Conservation (phyloP, 2,888 invertebrate species). For the Panzeria rudis region DNA sequence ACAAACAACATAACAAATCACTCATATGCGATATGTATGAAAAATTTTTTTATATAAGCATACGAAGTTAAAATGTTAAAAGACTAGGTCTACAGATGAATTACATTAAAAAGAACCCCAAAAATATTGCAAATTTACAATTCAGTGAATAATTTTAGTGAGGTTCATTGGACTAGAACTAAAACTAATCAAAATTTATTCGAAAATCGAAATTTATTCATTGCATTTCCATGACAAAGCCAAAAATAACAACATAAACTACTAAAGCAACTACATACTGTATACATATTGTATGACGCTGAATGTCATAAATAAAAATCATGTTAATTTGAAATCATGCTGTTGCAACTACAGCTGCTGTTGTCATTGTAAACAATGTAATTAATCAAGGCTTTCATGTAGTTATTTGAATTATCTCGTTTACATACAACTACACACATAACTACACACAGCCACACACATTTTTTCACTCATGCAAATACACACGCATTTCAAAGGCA, state of each 20-base stretch:
- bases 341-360: not conserved
- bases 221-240: not conserved
- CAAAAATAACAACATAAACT: not conserved
- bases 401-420: conserved; percentile 23
- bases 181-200: not conserved
- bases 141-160: too few relatives aligned
- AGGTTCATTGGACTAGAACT: too few relatives aligned
- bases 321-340: conserved; percentile 18
- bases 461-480: not conserved
- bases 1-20: too few relatives aligned
- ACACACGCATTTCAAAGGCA: not conserved
- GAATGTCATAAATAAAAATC: not conserved
- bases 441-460: not conserved
- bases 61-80: too few relatives aligned
- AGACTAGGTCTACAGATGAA: too few relatives aligned
- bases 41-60: too few relatives aligned
- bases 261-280: not conserved
- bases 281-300: not conserved
- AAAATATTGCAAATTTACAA: too few relatives aligned
- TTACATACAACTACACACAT: not conserved
- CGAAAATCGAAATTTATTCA: not conserved
- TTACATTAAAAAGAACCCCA: too few relatives aligned
- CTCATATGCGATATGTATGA: too few relatives aligned
- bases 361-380: conserved; percentile 15
- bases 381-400: conserved; percentile 3